Base-by-base conservation (phyloP, 2,888 invertebrate species). In the Chrysodeixis includens region DNA sequence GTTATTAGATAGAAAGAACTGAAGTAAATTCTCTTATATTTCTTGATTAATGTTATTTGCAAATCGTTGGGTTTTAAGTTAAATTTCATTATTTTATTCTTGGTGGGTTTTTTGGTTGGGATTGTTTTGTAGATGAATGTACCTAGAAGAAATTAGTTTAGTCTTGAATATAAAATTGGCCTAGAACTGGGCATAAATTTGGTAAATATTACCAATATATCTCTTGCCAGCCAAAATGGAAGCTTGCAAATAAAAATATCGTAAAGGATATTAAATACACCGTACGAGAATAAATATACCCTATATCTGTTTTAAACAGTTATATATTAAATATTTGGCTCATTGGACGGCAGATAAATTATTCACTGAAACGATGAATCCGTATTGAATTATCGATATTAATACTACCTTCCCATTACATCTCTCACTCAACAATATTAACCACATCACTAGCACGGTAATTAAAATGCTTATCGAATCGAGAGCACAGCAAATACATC, bases 381-480 rank as follows among this genome's bases (percentile, higher is more conserved):
- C 14, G 40, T 40, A 40, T 40, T 40, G 40, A 40, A 40, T 40
- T 40, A 40, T 40, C 40, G 40, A 40, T 40, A 40, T 40, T 40
- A 40, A 40, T 40, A 40, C 40, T 40, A 40, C 40, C 40, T 40
- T 32, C 56, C 32, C 18, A 35, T 18, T 10, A 20, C 30, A 62
- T 56, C 35, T 35, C 30, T 46, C 58, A 70, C 46, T 49, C 65
- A 62, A 56, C 73, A 32, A 60, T 8, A 60, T 62, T 57, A 57
- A 56, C 56, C 67, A 72, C 62, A 32, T 62, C 62, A 72, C 67
- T 72, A 59, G 67, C 60, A 71, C 35, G 22, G 69, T 56, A 64
- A 76, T 71, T 69, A 69, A 68, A 65, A 62, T 70, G 66, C 69
- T 71, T 69, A 74, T 67, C 56, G 60, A 66, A 22, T 56, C 56